Evolutionary conservation across 1,140 invertebrate species (phyloP), one percentile per base, ranked within the genome.

Genomic region (Drosophila baimaii): DNA sequence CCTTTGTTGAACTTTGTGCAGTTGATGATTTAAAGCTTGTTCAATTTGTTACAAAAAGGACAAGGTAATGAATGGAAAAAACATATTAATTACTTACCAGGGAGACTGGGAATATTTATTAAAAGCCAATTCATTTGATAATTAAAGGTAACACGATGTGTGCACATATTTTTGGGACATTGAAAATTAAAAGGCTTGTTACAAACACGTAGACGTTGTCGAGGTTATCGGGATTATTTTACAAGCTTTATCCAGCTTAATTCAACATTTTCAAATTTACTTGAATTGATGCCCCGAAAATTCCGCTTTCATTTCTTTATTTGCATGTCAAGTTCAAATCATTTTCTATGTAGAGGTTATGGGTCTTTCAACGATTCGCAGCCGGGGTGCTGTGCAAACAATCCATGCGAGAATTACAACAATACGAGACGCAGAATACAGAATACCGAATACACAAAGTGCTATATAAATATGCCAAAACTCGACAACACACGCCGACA

Each of bases 381-480:
- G 19, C 17, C 29, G 6, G 21, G n/a, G n/a, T n/a, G 69, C 37
- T 62, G 31, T 13, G 68, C 31, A 74, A 55, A 74, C 71, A 73
- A 74, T 52, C 49, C 57, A 21, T 41, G 27, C 31, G 56, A 75
- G 49, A 75, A 74, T 74, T 63, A 56, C 70, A 55, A 64, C 65
- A 71, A 57, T 70, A 70, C 31, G 21, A 39, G 54, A 13, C 29
- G 21, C 27, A 52, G 49, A 51, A 51, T 23, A 25, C 44, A 29
- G 65, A 17, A 47, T 41, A 37, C 59, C 56, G 59, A 43, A 23
- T 49, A 54, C 59, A 65, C 71, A 75, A 39, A 75, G 70, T 57
- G 70, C 71, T 75, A 33, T 57, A 75, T 75, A 76, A 75, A 76
- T 75, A 76, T 65, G 70, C 37, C 59, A 39, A 76, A 51, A 56